Base-by-base conservation (phyloP, 2,797 vertebrate species). In the Danio tinwini region DNA sequence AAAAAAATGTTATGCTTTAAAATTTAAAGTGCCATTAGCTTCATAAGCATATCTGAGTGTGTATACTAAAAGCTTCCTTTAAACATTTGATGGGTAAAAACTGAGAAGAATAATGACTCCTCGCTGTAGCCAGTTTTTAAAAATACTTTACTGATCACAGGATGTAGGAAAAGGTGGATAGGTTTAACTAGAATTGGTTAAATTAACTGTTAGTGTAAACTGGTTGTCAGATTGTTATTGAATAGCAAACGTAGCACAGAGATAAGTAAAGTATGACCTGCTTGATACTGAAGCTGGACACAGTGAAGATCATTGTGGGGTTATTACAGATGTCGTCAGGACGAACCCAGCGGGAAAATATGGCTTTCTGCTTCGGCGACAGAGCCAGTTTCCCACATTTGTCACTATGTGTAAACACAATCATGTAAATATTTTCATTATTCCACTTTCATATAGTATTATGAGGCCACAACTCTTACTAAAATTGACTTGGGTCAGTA, bases 251-350 rank as follows among this genome's bases (percentile, higher is more conserved):
- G 42, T 3, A 16, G 19, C 4, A 69, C 1, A 50, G 17, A 17
- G 58, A 50, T 21, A 7, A 29, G 68, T 58, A 14, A 71, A 19
- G 29, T 73, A 79, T 86, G 89, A 99, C 98, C 96, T 99, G 98
- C 81, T 99, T 99, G 93, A 99, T 99, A 91, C 97, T 99, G 92
- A 99, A 98, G 91, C 98, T 99, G 86, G 98, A 99, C 76, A 99
- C 96, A 14, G 98, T 98, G 86, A 97, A 96, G 91, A 99, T 99
- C 97, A 99, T 98, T 0, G 93, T 97, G 74, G 98, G 98, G 86
- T 96, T 99, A 88, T 95, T 98, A 86, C 93, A 95, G 85, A 98
- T 94, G 63, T 99, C 98, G 76, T 98, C 97, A 1, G 98, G 98
- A n/a, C 96, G 91, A 21, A 99, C 94, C 98, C 98, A 99, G 85